These are phyloP conservation scores for Hypolimnas misippus DNA, from an alignment of 2,888 invertebrate genomes.

Conservation along the genomic window DNA sequence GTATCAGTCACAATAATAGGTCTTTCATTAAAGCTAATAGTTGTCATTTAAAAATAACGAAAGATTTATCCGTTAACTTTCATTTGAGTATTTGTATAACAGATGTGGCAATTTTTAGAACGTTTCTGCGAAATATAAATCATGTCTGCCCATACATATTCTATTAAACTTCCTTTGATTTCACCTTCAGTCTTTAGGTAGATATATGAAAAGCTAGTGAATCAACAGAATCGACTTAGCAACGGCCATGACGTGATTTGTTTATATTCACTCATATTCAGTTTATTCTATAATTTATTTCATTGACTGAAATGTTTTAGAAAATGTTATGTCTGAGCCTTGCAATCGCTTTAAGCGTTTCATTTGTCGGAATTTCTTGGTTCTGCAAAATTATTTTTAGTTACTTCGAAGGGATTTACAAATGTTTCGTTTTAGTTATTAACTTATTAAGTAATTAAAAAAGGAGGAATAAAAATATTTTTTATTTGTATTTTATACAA, in stretches of 20 bases:
- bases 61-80: neutral
- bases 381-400: neutral
- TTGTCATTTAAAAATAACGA: neutral
- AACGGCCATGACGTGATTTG: conserved; percentile 69
- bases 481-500: too few relatives aligned
- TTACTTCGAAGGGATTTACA: neutral
- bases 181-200: conserved; percentile 61
- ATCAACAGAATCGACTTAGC: conserved; percentile 66
- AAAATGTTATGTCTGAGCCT: conserved; percentile 46
- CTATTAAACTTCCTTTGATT: conserved; percentile 75
- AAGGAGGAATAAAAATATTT: too few relatives aligned
- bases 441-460: too few relatives aligned
- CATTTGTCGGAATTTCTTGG: neutral
- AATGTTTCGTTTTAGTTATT: too few relatives aligned
- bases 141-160: conserved; percentile 64
- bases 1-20: neutral
- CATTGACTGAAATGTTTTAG: conserved; percentile 72
- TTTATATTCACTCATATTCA: conserved; percentile 72
- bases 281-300: conserved; percentile 78
- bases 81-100: conserved; percentile 15
- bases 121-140: conserved; percentile 74
- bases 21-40: neutral
- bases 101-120: conserved; percentile 70
- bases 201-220: conserved; percentile 63
- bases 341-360: conserved; percentile 15